These are phyloP conservation scores for Heliornis fulica DNA, from an alignment of 2,113 vertebrate species.

Conservation along the genomic window DNA sequence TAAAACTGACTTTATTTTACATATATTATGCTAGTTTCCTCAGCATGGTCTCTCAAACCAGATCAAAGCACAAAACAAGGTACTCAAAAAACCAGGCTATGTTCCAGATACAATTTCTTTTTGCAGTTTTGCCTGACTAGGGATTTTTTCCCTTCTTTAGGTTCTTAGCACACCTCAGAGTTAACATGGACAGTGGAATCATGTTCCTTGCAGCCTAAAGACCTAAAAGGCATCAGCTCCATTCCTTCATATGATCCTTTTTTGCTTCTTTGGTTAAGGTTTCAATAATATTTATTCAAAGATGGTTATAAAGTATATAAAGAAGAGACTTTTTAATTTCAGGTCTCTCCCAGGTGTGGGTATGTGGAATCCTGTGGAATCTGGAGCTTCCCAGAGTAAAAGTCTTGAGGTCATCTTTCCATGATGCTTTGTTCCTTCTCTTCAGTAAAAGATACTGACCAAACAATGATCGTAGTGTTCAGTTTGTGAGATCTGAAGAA, in stretches of 20 bases:
- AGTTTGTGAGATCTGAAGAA: background rate
- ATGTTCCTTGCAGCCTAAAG: background rate
- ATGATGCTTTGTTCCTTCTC: background rate
- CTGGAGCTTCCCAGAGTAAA: accelerated
- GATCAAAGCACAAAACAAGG: background rate
- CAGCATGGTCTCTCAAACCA: background rate
- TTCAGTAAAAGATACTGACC: background rate
- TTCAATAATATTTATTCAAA: background rate
- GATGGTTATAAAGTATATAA: background rate
- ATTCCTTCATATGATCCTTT: background rate
- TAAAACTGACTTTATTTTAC: background rate
- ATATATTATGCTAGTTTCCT: background rate
- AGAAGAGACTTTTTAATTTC: background rate
- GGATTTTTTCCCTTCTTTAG: background rate
- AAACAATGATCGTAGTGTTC: background rate
- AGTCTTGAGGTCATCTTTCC: background rate
- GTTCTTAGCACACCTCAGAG: background rate
- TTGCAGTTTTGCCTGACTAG: accelerated
- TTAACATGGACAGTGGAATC: background rate
- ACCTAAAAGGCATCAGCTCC: background rate
- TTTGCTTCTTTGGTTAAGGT: background rate
- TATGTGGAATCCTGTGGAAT: background rate
- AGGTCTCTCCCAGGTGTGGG: background rate
- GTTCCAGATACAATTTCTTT: background rate
- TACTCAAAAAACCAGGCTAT: background rate